A percentile compares a stretch with the other conserved stretches of the same genome.
phyloP scores from a whole-genome alignment of 2,113 vertebrate species.

The Sylvilagus bachmani region DNA sequence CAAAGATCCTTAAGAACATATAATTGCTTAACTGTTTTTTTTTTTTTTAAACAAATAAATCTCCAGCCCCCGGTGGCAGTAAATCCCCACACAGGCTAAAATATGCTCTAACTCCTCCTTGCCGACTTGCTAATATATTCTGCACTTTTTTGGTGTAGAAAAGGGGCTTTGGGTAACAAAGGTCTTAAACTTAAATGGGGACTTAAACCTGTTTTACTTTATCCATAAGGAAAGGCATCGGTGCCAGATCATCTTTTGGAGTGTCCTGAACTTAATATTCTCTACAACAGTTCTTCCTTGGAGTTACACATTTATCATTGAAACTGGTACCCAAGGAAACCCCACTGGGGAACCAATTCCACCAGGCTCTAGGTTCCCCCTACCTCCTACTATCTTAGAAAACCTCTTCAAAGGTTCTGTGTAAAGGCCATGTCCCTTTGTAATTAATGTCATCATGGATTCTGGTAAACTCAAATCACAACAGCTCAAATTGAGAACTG shows the following conservation, averaged over 20 bases:
- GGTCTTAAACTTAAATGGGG: not conserved
- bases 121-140: not conserved
- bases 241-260: not conserved
- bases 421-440: constrained; percentile 71
- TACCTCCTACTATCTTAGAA: constrained; percentile 50
- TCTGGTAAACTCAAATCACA: constrained; percentile 71
- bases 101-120: not conserved
- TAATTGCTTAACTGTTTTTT: not conserved
- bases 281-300: constrained; percentile 11
- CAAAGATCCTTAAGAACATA: constrained; percentile 30
- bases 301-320: constrained; percentile 14
- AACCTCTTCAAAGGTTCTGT: constrained; percentile 77
- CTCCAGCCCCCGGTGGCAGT: constrained; percentile 5
- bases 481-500: constrained; percentile 64
- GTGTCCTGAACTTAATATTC: not conserved
- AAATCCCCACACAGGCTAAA: not conserved
- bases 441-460: constrained; percentile 72
- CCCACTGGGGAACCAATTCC: constrained; percentile 1
- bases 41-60: not conserved
- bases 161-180: not conserved
- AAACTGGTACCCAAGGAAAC: not conserved
- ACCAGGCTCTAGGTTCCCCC: not conserved
- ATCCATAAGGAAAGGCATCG: not conserved
- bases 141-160: not conserved
- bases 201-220: not conserved